phyloP scores from a whole-genome alignment of 2,888 invertebrate species.

The Andrena flavipes region DNA sequence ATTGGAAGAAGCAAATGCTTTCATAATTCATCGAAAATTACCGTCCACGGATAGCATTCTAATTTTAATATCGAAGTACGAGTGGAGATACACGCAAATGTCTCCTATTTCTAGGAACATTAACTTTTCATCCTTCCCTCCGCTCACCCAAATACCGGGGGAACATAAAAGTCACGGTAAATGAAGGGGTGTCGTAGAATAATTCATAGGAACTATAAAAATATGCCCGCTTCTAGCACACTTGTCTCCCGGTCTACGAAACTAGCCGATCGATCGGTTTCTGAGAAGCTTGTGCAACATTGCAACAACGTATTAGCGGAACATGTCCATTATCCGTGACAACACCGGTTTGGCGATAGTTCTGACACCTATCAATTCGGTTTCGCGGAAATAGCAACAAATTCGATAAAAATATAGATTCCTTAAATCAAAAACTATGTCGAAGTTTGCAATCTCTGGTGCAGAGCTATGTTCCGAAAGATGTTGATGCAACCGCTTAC shows the following conservation, averaged over 20 bases:
- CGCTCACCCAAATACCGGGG: neutral
- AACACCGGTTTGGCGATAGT: neutral
- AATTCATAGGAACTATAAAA: neutral
- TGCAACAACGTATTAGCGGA: neutral
- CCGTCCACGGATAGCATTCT: too few relatives aligned
- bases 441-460: too few relatives aligned
- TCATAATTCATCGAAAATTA: too few relatives aligned
- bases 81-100: too few relatives aligned
- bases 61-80: too few relatives aligned
- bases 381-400: conserved; percentile 28
- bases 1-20: too few relatives aligned
- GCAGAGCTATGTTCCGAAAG: too few relatives aligned
- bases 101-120: neutral
- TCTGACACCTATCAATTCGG: conserved; percentile 15
- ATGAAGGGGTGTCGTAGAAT: neutral
- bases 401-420: neutral
- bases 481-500: too few relatives aligned
- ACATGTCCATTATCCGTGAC: neutral
- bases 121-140: neutral
- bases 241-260: neutral
- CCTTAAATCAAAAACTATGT: too few relatives aligned
- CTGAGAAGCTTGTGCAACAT: neutral
- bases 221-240: neutral
- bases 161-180: neutral
- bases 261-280: neutral